phyloP scores from a whole-genome alignment of 2,113 vertebrate genomes.

The Tapirus terrestris region DNA sequence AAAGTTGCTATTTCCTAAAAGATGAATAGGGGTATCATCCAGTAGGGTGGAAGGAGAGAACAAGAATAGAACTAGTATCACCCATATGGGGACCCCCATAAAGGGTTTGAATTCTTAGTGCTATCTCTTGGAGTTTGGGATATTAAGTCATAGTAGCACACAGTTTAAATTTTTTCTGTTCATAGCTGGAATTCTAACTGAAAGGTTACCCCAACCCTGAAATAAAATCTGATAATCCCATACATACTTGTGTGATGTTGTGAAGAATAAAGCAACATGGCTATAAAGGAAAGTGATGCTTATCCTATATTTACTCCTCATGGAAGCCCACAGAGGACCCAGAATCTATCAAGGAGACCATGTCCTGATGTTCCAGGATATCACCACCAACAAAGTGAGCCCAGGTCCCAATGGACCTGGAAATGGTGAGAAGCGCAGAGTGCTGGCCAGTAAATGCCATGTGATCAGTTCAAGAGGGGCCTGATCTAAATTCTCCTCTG shows the following conservation, averaged over 20 bases:
- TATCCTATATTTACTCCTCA: not conserved
- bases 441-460: not conserved
- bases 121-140: not conserved
- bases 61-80: not conserved
- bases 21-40: not conserved
- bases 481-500: not conserved
- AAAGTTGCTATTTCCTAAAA: not conserved
- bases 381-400: not conserved
- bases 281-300: not conserved
- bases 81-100: not conserved
- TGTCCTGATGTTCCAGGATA: not conserved
- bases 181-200: not conserved
- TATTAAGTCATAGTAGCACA: not conserved
- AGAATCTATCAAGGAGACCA: not conserved
- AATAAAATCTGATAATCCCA: not conserved
- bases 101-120: not conserved
- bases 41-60: not conserved
- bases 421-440: not conserved
- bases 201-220: not conserved
- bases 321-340: not conserved
- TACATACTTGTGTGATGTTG: not conserved
- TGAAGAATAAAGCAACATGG: not conserved
- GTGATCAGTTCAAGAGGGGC: not conserved
- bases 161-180: not conserved
- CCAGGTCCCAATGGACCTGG: no score